Base-by-base conservation (phyloP, 2,888 invertebrate species). In the Phorcus lineatus region DNA sequence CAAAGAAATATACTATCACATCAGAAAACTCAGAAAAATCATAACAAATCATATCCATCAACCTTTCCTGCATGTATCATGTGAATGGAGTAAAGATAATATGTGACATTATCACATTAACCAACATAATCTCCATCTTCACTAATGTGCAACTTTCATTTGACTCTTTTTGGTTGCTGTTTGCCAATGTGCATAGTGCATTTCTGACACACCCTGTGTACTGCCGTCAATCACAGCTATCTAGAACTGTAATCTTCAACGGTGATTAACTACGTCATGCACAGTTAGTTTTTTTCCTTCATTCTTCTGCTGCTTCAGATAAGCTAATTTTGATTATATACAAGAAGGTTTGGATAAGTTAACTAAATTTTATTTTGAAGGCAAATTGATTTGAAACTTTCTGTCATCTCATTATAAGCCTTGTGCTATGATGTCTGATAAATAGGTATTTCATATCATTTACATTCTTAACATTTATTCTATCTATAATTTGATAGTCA, bases 101-200 rank as follows among this genome's bases (percentile, higher is more conserved):
- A 28, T 66, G 1, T 16, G 7, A 47, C 6, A 36, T 7, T 3
- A 47, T 47, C 47, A 47, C 13, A 13, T 47, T 47, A 11, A 47
- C 6, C 47, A 6, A 47, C 13, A 47, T 47, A 47, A 47, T 47
- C 4, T 11, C 13, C 47, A 47, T 47, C 47, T 47, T 11, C 47
- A 47, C 47, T 47, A 47, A 47, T 47, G 47, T 47, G 47, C 47
- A 47, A 47, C 47, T 4, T 47, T 47, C 47, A 47, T 47, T 11
- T 47, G 47, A 47, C 47, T 47, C 7, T 16, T n/a, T n/a, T 22
- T 70, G 17, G 22, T 70, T 70, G 47, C 47, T 36, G 19, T 70
- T 28, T 70, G 47, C 19, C n/a, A 31, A 40, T 70, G 70, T 70
- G 36, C 70, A 36, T 70, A 40, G 70, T 70, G 70, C 40, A 70